These are phyloP conservation scores for Himantopus leucocephalus DNA, from an alignment of 2,113 vertebrate genomes.

Conservation along the genomic window DNA sequence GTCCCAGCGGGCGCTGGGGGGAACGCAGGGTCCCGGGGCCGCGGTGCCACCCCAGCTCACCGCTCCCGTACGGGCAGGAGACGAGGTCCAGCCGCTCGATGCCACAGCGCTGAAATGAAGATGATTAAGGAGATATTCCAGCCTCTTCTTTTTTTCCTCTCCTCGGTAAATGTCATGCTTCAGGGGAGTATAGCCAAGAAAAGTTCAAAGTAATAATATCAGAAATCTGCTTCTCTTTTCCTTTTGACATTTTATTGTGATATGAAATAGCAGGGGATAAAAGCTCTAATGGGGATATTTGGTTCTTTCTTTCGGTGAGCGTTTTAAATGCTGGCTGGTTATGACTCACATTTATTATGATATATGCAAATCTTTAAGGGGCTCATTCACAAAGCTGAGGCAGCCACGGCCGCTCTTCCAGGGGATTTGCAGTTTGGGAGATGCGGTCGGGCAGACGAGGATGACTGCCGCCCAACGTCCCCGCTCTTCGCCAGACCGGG, in stretches of 20 bases:
- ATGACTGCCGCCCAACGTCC: background rate
- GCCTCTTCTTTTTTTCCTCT: background rate
- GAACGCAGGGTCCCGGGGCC: background rate
- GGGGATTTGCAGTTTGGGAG: background rate
- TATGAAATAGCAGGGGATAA: constrained; percentile 51
- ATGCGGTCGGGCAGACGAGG: background rate
- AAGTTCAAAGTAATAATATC: constrained; percentile 73
- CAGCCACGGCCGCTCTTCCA: background rate
- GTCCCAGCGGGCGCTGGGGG: background rate
- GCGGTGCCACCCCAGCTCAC: background rate
- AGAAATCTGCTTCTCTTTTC: constrained; percentile 66
- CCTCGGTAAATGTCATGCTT: constrained; percentile 70
- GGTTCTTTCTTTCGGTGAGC: constrained; percentile 11
- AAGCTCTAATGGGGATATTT: constrained; percentile 54
- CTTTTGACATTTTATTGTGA: constrained; percentile 73
- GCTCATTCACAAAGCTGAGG: background rate
- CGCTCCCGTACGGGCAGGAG: background rate
- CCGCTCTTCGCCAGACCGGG: background rate
- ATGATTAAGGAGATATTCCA: constrained; percentile 29
- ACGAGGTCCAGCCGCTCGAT: background rate
- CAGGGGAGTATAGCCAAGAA: constrained; percentile 57
- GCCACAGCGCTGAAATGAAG: background rate
- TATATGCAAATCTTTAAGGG: constrained; percentile 45
- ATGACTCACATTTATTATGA: constrained; percentile 50
- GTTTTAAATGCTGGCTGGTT: constrained; percentile 22